phyloP scores from a whole-genome alignment of 2,888 invertebrate species.

The Drosophila lacicola region DNA sequence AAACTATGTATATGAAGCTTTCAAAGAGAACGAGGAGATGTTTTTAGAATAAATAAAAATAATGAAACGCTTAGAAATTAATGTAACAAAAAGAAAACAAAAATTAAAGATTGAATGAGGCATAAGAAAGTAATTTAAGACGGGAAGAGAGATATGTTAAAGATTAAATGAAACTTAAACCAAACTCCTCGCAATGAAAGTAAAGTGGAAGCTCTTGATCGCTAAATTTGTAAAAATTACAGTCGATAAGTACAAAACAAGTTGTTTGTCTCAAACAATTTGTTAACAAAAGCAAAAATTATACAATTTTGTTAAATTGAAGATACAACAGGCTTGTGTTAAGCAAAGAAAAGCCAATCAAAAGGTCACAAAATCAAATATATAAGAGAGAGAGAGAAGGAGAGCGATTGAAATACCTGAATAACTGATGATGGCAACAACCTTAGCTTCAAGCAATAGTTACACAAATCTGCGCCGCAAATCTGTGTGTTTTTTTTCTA shows the following conservation, averaged over 20 bases:
- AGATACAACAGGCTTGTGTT: background rate
- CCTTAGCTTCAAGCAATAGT: constrained; percentile 25
- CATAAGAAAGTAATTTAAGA: background rate
- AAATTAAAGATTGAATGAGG: too few relatives aligned
- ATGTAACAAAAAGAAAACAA: background rate
- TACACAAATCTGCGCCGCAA: constrained; percentile 30
- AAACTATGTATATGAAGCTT: too few relatives aligned
- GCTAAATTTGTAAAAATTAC: too few relatives aligned
- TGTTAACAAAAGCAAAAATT: background rate
- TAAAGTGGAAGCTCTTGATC: too few relatives aligned
- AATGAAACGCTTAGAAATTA: background rate
- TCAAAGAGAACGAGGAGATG: too few relatives aligned
- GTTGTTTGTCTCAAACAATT: background rate
- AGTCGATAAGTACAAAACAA: too few relatives aligned
- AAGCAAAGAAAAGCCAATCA: constrained; percentile 2
- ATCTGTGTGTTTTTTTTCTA: constrained; percentile 18
- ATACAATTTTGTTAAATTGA: background rate
- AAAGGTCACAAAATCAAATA: constrained; percentile 2
- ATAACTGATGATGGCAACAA: constrained; percentile 49
- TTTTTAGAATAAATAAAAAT: too few relatives aligned
- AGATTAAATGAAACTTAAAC: too few relatives aligned
- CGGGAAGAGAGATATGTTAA: too few relatives aligned
- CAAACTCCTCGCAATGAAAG: too few relatives aligned
- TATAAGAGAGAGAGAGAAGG: background rate
- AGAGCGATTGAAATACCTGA: constrained; percentile 10